Evolutionary conservation across 2,113 vertebrate species (phyloP), one percentile per base, ranked within the genome.

Genomic region (Pyxicephalus adspersus): DNA sequence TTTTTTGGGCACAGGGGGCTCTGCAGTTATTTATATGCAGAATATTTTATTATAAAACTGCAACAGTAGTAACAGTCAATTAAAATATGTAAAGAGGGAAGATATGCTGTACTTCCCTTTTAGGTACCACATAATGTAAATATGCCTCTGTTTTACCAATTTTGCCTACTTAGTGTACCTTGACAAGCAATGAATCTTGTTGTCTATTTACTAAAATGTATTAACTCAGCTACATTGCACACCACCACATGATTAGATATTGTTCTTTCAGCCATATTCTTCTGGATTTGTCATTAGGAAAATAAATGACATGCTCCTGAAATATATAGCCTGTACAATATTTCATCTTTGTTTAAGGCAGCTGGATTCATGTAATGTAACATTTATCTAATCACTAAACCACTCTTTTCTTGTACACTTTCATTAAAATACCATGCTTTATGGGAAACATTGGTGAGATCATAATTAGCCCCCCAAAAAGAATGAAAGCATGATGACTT

Each of bases 401-500:
- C 70, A 16, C 57, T 73, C 26, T 73, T 34, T 58, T 73, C 26
- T 28, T 73, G 52, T 71, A 71, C 26, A 23, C 26, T 73, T 23
- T 34, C 70, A 73, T 73, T 73, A 73, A 73, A 58, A 73, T 58
- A 73, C 57, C 70, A 73, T 73, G 52, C 54, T 73, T 73, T 28
- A 73, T 73, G 70, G 19, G 70, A 34, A 73, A 73, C 5, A 58
- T 73, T 58, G 70, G 54, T 57, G 70, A 58, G 54, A 58, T 73
- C 13, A 34, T 73, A 73, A 73, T 73, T 57, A 73, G 70, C 70
- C 52, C 68, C 68, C 25, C 28, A 72, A 51, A 29, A 72, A 29
- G 20, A 52, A 71, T 71, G 67, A 54, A 52, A 71, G 18, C 13
- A 28, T 26, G 22, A 13, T 58, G 28, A 58, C 70, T 73, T 58